phyloP scores from a whole-genome alignment of 2,113 vertebrate species.

The Solenodon paradoxus region DNA sequence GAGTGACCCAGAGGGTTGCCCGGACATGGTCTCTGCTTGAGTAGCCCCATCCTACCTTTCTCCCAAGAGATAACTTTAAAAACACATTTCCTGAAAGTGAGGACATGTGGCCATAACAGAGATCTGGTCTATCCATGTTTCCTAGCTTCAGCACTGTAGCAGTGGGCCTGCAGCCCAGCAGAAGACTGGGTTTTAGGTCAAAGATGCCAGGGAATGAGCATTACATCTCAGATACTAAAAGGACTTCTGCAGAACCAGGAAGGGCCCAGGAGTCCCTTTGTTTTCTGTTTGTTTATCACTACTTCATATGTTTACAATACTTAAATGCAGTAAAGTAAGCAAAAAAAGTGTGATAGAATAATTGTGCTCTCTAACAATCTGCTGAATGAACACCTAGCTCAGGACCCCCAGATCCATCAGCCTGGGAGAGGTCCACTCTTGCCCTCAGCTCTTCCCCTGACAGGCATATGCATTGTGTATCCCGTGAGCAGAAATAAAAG shows the following conservation, averaged over 20 bases:
- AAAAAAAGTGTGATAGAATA: neutral
- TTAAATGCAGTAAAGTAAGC: neutral
- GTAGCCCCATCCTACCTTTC: neutral
- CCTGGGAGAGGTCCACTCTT: neutral
- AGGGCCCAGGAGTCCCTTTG: neutral
- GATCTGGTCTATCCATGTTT: neutral
- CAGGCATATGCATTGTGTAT: no score
- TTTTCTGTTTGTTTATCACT: neutral
- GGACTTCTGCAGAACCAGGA: neutral
- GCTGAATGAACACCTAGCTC: neutral
- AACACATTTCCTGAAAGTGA: neutral
- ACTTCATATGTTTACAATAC: neutral
- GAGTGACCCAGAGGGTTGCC: neutral
- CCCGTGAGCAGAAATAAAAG: neutral
- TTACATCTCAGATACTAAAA: neutral
- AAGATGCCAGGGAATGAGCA: neutral
- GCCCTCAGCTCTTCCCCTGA: neutral
- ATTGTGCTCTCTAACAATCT: neutral
- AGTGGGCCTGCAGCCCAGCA: neutral
- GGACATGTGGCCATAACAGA: neutral
- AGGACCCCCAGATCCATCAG: neutral
- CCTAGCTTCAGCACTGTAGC: accelerated
- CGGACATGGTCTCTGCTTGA: neutral
- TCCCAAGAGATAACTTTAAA: neutral
- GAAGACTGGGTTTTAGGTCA: neutral